These are phyloP conservation scores for Phrynocephalus versicolor DNA, from an alignment of 2,113 vertebrate genomes.

Conservation along the genomic window DNA sequence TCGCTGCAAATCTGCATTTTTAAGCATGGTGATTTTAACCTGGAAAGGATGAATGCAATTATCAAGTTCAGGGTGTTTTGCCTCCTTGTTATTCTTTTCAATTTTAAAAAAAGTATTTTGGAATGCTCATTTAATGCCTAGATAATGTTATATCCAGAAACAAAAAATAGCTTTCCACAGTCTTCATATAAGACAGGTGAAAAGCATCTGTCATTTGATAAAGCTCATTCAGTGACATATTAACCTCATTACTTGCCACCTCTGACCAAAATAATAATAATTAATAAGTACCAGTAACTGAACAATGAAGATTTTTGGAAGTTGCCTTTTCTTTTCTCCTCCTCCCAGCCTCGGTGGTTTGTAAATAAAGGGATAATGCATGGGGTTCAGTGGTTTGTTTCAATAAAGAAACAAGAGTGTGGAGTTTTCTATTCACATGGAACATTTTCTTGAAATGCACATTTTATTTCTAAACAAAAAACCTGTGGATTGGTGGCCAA, in stretches of 20 bases:
- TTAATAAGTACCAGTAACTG: not conserved
- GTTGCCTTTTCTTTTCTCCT: not conserved
- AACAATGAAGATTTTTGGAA: not conserved
- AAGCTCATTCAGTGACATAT: not conserved
- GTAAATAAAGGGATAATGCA: not conserved
- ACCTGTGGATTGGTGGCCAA: constrained; percentile 3
- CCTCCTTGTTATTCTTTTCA: constrained; percentile 16
- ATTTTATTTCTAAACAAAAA: constrained; percentile 18
- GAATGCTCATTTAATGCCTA: not conserved
- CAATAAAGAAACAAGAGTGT: not conserved
- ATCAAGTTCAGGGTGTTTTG: constrained; percentile 9
- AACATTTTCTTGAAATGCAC: constrained; percentile 10
- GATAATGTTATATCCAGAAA: not conserved
- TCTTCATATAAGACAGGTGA: not conserved
- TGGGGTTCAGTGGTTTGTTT: not conserved
- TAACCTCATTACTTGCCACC: not conserved
- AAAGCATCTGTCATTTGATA: rapidly evolving
- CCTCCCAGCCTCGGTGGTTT: not conserved
- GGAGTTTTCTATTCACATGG: not conserved
- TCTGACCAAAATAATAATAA: not conserved
- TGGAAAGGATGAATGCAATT: not conserved
- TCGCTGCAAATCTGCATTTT: not conserved
- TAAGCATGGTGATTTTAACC: constrained; percentile 11
- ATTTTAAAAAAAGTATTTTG: not conserved
- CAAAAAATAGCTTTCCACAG: not conserved